Percentiles rank a stretch among this genome's conserved stretches.
Conservation (phyloP, 2,113 vertebrate genomes). For the Neomonachus schauinslandi region DNA sequence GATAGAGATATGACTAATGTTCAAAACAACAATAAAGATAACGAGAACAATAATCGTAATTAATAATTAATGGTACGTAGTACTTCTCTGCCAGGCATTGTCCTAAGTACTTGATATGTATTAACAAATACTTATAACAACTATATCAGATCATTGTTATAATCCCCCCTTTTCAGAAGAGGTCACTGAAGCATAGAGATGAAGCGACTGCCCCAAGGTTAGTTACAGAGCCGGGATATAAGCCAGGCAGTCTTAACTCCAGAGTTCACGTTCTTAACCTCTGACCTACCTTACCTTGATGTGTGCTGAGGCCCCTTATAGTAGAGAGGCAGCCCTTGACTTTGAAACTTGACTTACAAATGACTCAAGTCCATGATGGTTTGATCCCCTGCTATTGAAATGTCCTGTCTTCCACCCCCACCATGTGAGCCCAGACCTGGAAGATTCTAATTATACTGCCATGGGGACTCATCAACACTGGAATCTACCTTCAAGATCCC, state of each 20-base stretch:
- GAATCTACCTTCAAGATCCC: background rate
- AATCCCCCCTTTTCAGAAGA: background rate
- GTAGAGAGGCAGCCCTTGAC: background rate
- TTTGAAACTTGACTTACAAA: conserved; percentile 37
- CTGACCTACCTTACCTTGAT: background rate
- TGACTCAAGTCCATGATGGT: conserved; percentile 2
- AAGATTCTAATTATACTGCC: conserved; percentile 1
- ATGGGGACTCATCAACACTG: background rate
- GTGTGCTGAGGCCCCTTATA: background rate
- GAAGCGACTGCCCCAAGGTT: background rate
- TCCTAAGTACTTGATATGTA: background rate
- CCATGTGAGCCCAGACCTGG: background rate
- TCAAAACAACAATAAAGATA: conserved; percentile 27
- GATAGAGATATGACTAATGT: background rate
- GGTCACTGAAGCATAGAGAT: background rate
- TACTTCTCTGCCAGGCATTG: background rate
- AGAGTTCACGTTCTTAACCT: background rate
- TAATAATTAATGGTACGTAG: background rate
- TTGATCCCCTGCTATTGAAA: background rate
- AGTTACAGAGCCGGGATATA: background rate
- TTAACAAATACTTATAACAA: background rate
- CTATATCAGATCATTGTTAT: background rate
- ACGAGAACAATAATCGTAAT: background rate
- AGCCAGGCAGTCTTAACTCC: background rate
- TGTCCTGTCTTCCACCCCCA: background rate